phyloP scores from a whole-genome alignment of 2,113 vertebrate genomes.

The Parotia lawesii region DNA sequence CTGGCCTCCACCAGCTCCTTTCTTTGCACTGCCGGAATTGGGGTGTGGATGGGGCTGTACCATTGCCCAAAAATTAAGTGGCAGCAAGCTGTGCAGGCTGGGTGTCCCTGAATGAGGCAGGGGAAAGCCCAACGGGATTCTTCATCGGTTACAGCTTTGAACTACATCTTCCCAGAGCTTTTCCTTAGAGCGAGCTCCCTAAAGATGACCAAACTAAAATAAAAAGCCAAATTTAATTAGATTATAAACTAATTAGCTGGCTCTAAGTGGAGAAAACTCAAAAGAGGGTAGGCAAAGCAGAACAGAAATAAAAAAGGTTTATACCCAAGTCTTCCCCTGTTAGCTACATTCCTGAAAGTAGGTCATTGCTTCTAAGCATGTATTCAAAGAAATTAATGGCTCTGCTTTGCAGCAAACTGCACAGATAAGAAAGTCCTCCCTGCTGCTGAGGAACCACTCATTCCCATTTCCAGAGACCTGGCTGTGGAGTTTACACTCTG shows the following conservation, averaged over 20 bases:
- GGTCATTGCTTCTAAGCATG: constrained; percentile 38
- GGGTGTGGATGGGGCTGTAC: background rate
- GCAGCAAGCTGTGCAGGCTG: background rate
- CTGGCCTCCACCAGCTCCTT: background rate
- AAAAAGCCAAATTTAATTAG: constrained; percentile 44
- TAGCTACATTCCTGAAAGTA: constrained; percentile 36
- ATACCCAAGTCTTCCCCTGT: background rate
- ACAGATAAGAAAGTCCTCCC: background rate
- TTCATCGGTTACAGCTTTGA: background rate
- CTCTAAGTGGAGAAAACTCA: constrained; percentile 21
- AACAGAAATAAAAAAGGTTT: constrained; percentile 20
- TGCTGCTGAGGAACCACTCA: background rate
- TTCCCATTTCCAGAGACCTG: background rate
- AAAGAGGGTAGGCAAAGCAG: constrained; percentile 38
- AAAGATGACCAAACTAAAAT: constrained; percentile 13
- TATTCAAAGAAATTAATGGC: constrained; percentile 11
- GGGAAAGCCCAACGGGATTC: background rate
- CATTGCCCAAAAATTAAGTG: background rate
- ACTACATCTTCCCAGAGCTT: background rate
- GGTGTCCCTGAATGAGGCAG: background rate
- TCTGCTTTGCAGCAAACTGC: background rate
- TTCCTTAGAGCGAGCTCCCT: background rate
- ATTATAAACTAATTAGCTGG: constrained; percentile 44
- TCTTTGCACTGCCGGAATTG: background rate
- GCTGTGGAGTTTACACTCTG: background rate